phyloP scores from a whole-genome alignment of 1,140 invertebrate species.

The Drosophila virilis region DNA sequence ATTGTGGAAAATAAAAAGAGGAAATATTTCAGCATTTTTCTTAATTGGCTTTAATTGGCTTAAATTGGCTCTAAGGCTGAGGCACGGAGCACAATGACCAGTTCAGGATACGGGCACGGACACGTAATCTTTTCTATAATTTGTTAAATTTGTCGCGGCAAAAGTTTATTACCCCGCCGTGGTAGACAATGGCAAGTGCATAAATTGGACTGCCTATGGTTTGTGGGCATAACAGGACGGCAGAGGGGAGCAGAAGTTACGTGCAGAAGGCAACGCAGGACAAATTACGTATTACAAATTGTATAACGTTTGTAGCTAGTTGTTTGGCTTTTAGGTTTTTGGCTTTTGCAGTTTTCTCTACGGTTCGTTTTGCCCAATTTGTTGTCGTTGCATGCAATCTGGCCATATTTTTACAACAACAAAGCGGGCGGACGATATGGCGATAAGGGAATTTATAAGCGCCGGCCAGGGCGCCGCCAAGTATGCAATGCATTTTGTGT shows the following conservation, averaged over 20 bases:
- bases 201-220: slow-evolving; percentile 69
- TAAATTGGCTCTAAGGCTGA: slow-evolving; percentile 35
- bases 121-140: slow-evolving; percentile 82
- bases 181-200: slow-evolving; percentile 73
- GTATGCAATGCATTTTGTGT: slow-evolving; percentile 51
- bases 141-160: slow-evolving; percentile 81
- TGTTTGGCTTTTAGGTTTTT: slow-evolving; percentile 38
- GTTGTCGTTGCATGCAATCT: slow-evolving; percentile 62
- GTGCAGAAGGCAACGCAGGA: slow-evolving; percentile 41
- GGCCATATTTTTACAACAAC: slow-evolving; percentile 67
- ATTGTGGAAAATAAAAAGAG: slow-evolving; percentile 15
- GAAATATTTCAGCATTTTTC: slow-evolving; percentile 35
- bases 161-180: slow-evolving; percentile 75
- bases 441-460: slow-evolving; percentile 80
- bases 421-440: slow-evolving; percentile 56
- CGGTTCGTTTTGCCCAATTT: slow-evolving; percentile 14
- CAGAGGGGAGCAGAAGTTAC: not conserved
- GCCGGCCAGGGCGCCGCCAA: slow-evolving; percentile 54
- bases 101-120: slow-evolving; percentile 15
- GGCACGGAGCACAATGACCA: not conserved
- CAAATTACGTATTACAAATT: slow-evolving; percentile 79
- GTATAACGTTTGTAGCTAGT: slow-evolving; percentile 48
- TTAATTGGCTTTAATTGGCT: slow-evolving; percentile 75
- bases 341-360: slow-evolving; percentile 12
- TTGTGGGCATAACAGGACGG: slow-evolving; percentile 3